Conservation (phyloP, 2,888 invertebrate species). For the Cynaeus angustus region DNA sequence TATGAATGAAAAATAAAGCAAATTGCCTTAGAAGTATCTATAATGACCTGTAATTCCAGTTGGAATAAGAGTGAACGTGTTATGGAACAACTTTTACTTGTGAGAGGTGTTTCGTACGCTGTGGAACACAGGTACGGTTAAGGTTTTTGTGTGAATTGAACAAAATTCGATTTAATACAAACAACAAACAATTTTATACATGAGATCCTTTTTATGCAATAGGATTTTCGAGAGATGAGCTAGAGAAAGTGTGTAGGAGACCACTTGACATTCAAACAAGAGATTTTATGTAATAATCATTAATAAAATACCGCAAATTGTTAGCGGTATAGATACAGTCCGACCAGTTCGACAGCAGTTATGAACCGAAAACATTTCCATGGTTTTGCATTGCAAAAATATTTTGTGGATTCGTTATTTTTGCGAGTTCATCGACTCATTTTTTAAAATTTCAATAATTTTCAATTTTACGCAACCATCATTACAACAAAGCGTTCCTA, state of each 20-base stretch:
- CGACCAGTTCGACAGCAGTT: neutral
- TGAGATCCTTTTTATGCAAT: constrained; percentile 23
- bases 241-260: constrained; percentile 17
- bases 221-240: constrained; percentile 7
- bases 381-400: constrained; percentile 21
- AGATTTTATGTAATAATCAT: constrained; percentile 19
- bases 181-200: constrained; percentile 11
- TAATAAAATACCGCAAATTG: constrained; percentile 17
- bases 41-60: constrained; percentile 37
- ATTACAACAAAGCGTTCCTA: neutral
- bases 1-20: constrained; percentile 4
- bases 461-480: constrained; percentile 14
- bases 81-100: constrained; percentile 58
- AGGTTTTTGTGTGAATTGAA: constrained; percentile 31
- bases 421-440: constrained; percentile 14
- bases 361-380: too few relatives aligned
- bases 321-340: neutral
- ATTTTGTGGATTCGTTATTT: neutral
- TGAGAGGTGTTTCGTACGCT: constrained; percentile 53
- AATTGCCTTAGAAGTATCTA: constrained; percentile 4
- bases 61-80: constrained; percentile 52
- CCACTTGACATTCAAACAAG: constrained; percentile 23
- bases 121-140: constrained; percentile 16
- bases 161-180: constrained; percentile 34
- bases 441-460: neutral